A percentile compares a stretch with the other conserved stretches of the same genome.
Conservation (phyloP, 64 coral and sea anemone genomes). For the Stylophora pistillata region DNA sequence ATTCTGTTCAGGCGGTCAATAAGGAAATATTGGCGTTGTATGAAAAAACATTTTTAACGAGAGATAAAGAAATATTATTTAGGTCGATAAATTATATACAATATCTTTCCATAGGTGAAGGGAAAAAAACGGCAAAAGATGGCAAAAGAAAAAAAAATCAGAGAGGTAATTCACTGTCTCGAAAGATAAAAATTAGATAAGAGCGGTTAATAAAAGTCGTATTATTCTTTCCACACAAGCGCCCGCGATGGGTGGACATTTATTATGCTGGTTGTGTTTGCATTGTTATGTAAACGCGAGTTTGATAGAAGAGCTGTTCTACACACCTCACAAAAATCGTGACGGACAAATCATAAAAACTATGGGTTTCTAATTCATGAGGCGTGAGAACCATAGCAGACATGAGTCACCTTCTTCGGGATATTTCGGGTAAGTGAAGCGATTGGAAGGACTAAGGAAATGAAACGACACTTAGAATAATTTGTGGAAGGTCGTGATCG, state of each 20-base stretch:
- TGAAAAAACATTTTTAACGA: too few species aligned
- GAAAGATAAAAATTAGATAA: not conserved
- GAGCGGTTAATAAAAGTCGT: not conserved
- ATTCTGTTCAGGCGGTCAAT: too few species aligned
- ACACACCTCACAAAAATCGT: not conserved
- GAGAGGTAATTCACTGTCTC: not conserved
- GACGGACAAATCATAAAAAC: not conserved
- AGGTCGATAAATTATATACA: too few species aligned
- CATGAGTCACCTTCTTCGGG: slow-evolving; percentile 28
- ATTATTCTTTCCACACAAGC: not conserved
- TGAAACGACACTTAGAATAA: not conserved
- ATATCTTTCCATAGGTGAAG: too few species aligned
- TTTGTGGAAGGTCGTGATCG: not conserved
- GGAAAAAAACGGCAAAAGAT: too few species aligned
- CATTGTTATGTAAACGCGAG: not conserved
- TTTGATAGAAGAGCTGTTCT: not conserved
- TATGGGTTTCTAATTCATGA: not conserved
- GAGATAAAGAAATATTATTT: too few species aligned
- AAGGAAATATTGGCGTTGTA: too few species aligned
- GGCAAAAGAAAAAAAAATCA: not conserved
- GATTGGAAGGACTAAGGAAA: not conserved
- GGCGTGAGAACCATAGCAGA: not conserved
- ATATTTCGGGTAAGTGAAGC: slow-evolving; percentile 25
- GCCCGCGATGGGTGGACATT: not conserved
- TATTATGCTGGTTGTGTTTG: slow-evolving; percentile 6